Conservation (phyloP, 2,797 vertebrate species). For the Aeoliscus strigatus region DNA sequence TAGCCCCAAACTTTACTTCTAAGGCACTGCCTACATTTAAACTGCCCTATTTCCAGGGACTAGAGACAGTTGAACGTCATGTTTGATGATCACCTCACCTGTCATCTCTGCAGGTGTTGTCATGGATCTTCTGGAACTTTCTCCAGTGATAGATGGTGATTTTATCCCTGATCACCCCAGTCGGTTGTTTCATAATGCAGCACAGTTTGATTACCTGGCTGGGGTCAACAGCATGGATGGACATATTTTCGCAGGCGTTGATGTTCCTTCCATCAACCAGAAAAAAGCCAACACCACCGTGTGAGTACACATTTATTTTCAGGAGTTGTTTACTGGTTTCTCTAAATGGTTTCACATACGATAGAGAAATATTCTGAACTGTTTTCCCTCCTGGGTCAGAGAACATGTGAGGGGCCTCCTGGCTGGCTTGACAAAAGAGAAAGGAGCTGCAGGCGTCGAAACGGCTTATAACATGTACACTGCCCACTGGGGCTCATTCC, state of each 20-base stretch:
- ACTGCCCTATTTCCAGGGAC: no score
- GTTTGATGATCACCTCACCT: no score
- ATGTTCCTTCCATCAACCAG: constrained; percentile 79
- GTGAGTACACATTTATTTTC: no score
- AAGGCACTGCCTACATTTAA: no score
- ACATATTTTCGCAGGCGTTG: constrained; percentile 79
- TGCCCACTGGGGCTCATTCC: constrained; percentile 64
- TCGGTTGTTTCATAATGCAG: constrained; percentile 81
- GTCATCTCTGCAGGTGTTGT: constrained; percentile 81
- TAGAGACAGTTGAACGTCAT: neutral
- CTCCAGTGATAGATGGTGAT: constrained; percentile 85
- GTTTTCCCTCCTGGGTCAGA: constrained; percentile 53
- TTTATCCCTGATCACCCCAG: constrained; percentile 82
- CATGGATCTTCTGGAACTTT: constrained; percentile 70
- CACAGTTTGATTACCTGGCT: constrained; percentile 81
- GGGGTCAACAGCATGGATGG: constrained; percentile 92
- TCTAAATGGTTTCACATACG: no score
- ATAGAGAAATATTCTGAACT: neutral
- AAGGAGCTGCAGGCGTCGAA: constrained; percentile 63
- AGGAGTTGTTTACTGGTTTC: no score
- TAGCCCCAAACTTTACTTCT: no score
- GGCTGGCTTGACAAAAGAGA: constrained; percentile 67
- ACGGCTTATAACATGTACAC: constrained; percentile 75
- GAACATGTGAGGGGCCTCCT: constrained; percentile 70
- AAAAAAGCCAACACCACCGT: constrained; percentile 49